Conservation (phyloP, 2,113 vertebrate genomes). For the Halcyon malimbica region DNA sequence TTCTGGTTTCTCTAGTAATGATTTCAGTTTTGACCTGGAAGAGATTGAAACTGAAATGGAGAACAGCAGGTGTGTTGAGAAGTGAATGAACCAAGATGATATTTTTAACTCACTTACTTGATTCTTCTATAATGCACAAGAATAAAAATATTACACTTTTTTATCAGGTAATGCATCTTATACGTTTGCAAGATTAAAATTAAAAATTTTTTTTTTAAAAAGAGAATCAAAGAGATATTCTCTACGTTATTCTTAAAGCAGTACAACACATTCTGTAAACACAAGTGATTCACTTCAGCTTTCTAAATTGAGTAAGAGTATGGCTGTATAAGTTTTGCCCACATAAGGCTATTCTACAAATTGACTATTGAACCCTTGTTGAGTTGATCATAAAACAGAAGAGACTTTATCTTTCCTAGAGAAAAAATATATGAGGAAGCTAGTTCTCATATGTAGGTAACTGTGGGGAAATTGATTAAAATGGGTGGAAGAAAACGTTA, state of each 20-base stretch:
- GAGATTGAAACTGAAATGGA: constrained; percentile 62
- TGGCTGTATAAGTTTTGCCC: not conserved
- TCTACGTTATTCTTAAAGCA: not conserved
- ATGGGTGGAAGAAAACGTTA: not conserved
- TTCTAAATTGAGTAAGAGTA: not conserved
- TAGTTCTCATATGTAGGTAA: not conserved
- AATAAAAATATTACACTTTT: constrained; percentile 20
- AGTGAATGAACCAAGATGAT: constrained; percentile 52
- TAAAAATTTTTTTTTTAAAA: not conserved
- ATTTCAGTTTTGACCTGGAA: constrained; percentile 69
- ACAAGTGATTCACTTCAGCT: not conserved
- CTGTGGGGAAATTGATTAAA: constrained; percentile 12
- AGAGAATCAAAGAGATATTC: not conserved
- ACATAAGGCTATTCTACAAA: not conserved
- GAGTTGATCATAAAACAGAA: not conserved
- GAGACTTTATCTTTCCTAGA: not conserved
- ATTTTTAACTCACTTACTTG: constrained; percentile 67
- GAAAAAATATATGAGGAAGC: not conserved
- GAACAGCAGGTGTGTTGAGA: constrained; percentile 66
- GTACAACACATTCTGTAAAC: not conserved
- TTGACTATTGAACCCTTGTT: constrained; percentile 17
- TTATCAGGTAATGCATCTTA: not conserved
- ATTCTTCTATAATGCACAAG: constrained; percentile 23
- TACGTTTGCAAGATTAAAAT: not conserved
- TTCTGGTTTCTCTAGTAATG: constrained; percentile 67